A percentile compares a stretch with the other conserved stretches of the same genome.
These are phyloP conservation scores for Pristionchus maxplancki DNA, from an alignment of 2,888 invertebrate genomes.

Conservation along the genomic window DNA sequence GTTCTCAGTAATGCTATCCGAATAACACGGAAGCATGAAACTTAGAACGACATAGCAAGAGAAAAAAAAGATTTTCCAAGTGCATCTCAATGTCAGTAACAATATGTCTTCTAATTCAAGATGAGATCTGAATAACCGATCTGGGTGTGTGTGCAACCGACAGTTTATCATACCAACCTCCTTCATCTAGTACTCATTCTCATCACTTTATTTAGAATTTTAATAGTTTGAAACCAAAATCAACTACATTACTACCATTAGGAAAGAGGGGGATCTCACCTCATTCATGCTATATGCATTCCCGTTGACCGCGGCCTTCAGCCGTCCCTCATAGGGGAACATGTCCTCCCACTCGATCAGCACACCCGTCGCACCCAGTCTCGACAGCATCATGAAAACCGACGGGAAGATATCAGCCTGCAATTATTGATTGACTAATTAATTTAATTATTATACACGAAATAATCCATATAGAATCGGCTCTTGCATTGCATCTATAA, in stretches of 20 bases:
- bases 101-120: too few relatives aligned
- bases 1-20: too few relatives aligned
- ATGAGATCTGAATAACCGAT: too few relatives aligned
- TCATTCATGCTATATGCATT: slow-evolving; percentile 85
- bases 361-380: slow-evolving; percentile 84
- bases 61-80: too few relatives aligned
- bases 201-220: too few relatives aligned
- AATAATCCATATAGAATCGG: background rate
- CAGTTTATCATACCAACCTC: background rate
- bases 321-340: slow-evolving; percentile 86
- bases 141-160: too few relatives aligned
- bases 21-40: too few relatives aligned
- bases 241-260: too few relatives aligned
- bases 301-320: slow-evolving; percentile 83
- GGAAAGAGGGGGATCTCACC: slow-evolving; percentile 79
- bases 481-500: too few relatives aligned
- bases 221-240: too few relatives aligned
- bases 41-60: too few relatives aligned
- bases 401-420: slow-evolving; percentile 79
- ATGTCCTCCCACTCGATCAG: slow-evolving; percentile 91
- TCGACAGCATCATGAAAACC: slow-evolving; percentile 83
- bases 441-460: background rate
- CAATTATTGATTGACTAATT: slow-evolving; percentile 26
- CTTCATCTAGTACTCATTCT: background rate
- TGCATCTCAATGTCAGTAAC: too few relatives aligned